phyloP scores from a whole-genome alignment of 2,888 invertebrate genomes.

The Hofmannophila pseudospretella region DNA sequence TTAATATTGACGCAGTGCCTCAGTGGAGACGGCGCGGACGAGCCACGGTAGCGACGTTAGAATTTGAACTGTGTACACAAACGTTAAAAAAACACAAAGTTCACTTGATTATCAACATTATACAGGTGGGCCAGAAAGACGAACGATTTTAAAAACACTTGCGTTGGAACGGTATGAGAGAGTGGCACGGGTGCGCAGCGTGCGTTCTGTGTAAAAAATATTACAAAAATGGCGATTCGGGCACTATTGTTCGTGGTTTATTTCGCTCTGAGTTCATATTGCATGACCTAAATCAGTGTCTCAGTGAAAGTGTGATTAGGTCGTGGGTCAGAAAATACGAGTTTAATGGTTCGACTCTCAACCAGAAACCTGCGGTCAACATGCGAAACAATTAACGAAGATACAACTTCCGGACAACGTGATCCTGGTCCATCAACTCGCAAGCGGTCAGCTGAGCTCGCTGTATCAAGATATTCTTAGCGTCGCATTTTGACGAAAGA shows the following conservation, averaged over 20 bases:
- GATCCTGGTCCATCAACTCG: conserved; percentile 17
- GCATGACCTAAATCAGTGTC: conserved; percentile 5
- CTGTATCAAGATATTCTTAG: conserved; percentile 17
- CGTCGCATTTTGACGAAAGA: conserved; percentile 19
- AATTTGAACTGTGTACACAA: too few relatives aligned
- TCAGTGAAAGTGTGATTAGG: conserved; percentile 11
- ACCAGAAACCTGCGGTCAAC: conserved; percentile 13
- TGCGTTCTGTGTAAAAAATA: conserved; percentile 3
- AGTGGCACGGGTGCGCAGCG: conserved; percentile 1
- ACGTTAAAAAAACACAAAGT: too few relatives aligned
- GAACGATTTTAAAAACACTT: too few relatives aligned
- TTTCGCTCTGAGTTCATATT: conserved; percentile 5
- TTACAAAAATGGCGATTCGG: conserved; percentile 4
- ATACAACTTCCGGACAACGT: conserved; percentile 13
- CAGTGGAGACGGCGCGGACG: too few relatives aligned
- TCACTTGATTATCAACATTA: too few relatives aligned
- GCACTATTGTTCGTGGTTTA: conserved; percentile 4
- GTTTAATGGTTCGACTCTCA: too few relatives aligned
- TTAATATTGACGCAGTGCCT: too few relatives aligned
- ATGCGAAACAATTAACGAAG: conserved; percentile 7
- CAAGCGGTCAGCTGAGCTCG: conserved; percentile 19
- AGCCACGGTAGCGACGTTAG: too few relatives aligned
- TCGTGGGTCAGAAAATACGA: too few relatives aligned
- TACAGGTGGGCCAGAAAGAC: too few relatives aligned
- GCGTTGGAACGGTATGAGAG: too few relatives aligned